Evolutionary conservation across 2,888 invertebrate species (phyloP), one percentile per base, ranked within the genome.

Genomic region (Uropetala carovei): DNA sequence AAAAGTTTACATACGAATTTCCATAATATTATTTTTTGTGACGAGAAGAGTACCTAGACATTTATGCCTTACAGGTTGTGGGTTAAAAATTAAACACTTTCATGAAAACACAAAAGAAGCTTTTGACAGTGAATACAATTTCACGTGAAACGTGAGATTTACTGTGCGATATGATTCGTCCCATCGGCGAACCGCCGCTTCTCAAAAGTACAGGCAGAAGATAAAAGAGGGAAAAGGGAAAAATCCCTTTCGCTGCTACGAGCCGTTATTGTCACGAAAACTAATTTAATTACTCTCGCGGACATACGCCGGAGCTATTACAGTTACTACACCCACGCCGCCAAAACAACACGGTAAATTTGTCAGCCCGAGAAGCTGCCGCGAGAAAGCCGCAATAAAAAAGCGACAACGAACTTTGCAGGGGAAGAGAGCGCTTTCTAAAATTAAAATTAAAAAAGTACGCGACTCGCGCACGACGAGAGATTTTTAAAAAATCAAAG

Each of bases 371-470:
- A 1, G n/a, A 3, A 68, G 7, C 64, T 64, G 16, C 64, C 16
- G 18, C 64, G 68, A 68, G 68, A 68, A 68, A 68, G 68, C n/a
- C 10, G 68, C 68, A 22, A 68, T 68, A n/a, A 68, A 64, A 64
- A 64, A 64, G n/a, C n/a, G n/a, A 64, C 13, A 43, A 14, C n/a
- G 68, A 68, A 68, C 0, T 3, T 43, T 18, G 10, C 16, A 64
- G 11, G n/a, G 10, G 10, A 18, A n/a, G 68, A 18, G 68, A 68
- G 18, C 64, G 22, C 7, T 4, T n/a, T 68, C 8, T 3, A 68
- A 11, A 68, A 0, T n/a, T 10, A 2, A 68, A 11, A 68, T 0
- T n/a, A 0, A 7, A 64, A n/a, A 64, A 16, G 11, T 1, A 68
- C 22, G n/a, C 11, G 43, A 43, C 43, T 18, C 22, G 8, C 68